Evolutionary conservation across 2,113 vertebrate species (phyloP).

Genomic region (Melanocharis versteri): DNA sequence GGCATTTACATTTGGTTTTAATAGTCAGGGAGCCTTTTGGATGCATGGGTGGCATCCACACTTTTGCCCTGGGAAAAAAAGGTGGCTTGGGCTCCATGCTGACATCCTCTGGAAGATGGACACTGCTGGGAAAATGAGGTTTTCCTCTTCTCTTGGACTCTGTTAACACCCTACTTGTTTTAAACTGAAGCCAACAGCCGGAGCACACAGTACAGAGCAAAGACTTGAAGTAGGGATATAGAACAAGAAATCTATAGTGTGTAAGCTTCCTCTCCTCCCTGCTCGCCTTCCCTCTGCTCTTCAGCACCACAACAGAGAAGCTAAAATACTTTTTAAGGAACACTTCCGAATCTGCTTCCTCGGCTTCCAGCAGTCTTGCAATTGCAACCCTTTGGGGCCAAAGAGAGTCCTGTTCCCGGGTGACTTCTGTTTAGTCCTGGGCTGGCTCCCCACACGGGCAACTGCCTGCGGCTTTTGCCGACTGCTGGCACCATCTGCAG

Average conservation of each 20-base stretch:
- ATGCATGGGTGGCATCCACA: not conserved
- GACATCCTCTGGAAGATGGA: not conserved
- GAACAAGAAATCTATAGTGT: not conserved
- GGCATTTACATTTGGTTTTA: constrained; percentile 20
- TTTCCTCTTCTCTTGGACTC: not conserved
- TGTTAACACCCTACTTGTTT: not conserved
- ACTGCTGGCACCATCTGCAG: constrained; percentile 33
- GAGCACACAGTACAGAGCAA: not conserved
- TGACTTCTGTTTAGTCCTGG: not conserved
- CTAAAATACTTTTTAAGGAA: not conserved
- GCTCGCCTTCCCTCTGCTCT: not conserved
- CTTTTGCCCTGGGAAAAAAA: not conserved
- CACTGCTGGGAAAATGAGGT: not conserved
- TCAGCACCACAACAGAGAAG: not conserved
- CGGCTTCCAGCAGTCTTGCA: not conserved
- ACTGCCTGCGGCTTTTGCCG: not conserved
- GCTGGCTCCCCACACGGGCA: not conserved
- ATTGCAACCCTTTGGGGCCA: not conserved
- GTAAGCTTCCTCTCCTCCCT: not conserved
- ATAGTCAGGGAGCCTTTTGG: not conserved
- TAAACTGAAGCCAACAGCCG: not conserved
- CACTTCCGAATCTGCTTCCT: not conserved
- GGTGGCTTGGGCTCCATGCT: not conserved
- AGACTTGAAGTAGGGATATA: not conserved
- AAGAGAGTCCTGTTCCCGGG: not conserved